Evolutionary conservation across 2,113 vertebrate genomes (phyloP).

Genomic region (Ranitomeya variabilis): DNA sequence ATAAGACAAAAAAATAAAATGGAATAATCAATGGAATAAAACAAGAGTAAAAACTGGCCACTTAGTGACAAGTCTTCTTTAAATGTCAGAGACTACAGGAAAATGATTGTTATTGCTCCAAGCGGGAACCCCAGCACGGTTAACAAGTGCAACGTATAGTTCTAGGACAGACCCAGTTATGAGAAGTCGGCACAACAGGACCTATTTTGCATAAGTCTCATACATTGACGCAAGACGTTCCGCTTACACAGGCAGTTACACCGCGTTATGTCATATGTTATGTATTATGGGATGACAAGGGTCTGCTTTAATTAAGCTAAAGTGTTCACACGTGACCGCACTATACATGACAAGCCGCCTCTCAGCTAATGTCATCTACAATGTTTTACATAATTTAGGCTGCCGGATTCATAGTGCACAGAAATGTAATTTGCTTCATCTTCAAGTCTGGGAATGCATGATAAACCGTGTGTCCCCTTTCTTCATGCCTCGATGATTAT

Average conservation of each 20-base stretch:
- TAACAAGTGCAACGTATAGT: not conserved
- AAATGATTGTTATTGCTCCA: not conserved
- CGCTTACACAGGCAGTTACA: not conserved
- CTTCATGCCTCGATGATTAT: not conserved
- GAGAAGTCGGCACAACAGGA: not conserved
- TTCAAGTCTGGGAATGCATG: not conserved
- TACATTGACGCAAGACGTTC: not conserved
- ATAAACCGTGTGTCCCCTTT: not conserved
- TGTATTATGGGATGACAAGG: not conserved
- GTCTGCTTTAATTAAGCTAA: slow-evolving; percentile 4
- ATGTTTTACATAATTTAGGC: slow-evolving; percentile 13
- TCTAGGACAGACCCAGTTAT: too few relatives aligned
- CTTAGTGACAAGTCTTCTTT: too few relatives aligned
- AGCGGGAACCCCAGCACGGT: not conserved
- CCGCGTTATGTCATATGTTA: slow-evolving; percentile 1
- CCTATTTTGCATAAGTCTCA: not conserved
- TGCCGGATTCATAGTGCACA: slow-evolving; percentile 1
- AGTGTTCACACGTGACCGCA: not conserved
- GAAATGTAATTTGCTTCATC: slow-evolving; percentile 9
- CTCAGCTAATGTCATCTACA: slow-evolving; percentile 5
- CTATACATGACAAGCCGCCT: slow-evolving; percentile 16
- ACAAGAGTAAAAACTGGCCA: too few relatives aligned
- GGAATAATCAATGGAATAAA: too few relatives aligned
- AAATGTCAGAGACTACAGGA: not conserved
- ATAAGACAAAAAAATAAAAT: too few relatives aligned